phyloP scores from a whole-genome alignment of 2,113 vertebrate species.

The Amazona vittata region DNA sequence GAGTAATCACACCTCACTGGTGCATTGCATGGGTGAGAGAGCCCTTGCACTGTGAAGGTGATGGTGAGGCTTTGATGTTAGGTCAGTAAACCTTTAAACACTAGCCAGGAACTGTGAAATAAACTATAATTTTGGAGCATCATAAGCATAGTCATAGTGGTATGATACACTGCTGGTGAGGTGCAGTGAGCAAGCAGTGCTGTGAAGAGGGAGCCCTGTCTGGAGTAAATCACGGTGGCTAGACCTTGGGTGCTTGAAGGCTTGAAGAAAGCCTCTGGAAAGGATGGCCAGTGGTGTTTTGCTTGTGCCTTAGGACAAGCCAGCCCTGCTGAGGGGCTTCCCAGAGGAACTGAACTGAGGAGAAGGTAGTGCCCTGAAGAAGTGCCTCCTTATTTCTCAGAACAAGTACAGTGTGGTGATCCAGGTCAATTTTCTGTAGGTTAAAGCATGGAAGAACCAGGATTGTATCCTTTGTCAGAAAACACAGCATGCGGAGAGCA shows the following conservation, averaged over 20 bases:
- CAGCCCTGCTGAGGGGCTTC: background rate
- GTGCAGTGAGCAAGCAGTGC: background rate
- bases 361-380: background rate
- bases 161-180: background rate
- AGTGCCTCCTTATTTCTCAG: background rate
- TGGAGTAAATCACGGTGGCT: background rate
- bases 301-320: background rate
- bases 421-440: background rate
- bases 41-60: background rate
- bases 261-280: background rate
- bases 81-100: background rate
- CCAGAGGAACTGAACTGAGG: background rate
- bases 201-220: background rate
- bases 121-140: background rate
- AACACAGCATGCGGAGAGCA: background rate
- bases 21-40: background rate
- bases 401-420: background rate
- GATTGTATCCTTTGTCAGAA: background rate
- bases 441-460: background rate
- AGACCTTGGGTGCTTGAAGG: background rate
- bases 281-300: background rate
- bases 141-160: rapidly evolving
- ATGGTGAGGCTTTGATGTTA: background rate
- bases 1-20: background rate
- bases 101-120: background rate